These are phyloP conservation scores for Spermophilus dauricus DNA, from an alignment of 2,113 vertebrate species.

Conservation along the genomic window DNA sequence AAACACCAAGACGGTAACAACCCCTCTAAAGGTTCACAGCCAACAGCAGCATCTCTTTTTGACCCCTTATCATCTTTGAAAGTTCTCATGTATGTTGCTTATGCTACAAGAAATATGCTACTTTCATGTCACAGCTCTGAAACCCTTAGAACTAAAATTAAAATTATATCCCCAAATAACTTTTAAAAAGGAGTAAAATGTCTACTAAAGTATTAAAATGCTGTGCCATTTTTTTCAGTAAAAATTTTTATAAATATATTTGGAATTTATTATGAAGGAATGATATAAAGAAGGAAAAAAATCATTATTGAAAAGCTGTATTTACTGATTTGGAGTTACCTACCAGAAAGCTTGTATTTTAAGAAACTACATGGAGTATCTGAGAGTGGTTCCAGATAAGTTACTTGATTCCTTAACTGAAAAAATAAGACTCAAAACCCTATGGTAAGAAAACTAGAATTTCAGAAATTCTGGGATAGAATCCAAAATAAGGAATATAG, in stretches of 20 bases:
- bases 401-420: background rate
- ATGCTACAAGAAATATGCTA: too few relatives aligned
- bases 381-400: background rate
- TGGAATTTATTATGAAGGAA: background rate
- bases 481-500: background rate
- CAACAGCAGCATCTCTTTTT: too few relatives aligned
- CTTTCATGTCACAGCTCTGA: background rate
- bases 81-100: background rate
- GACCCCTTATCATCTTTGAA: background rate
- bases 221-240: background rate
- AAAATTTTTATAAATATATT: background rate
- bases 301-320: background rate
- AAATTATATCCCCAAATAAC: background rate
- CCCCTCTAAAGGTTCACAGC: background rate
- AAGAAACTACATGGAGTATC: background rate
- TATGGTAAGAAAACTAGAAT: background rate
- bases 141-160: background rate
- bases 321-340: background rate
- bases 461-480: background rate
- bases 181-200: background rate
- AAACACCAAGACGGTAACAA: background rate
- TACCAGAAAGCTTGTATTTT: background rate
- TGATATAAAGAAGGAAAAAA: background rate
- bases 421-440: background rate
- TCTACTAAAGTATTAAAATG: background rate